A percentile compares a stretch with the other conserved stretches of the same genome.
phyloP scores from a whole-genome alignment of 2,888 invertebrate species.

The Allacma fusca region DNA sequence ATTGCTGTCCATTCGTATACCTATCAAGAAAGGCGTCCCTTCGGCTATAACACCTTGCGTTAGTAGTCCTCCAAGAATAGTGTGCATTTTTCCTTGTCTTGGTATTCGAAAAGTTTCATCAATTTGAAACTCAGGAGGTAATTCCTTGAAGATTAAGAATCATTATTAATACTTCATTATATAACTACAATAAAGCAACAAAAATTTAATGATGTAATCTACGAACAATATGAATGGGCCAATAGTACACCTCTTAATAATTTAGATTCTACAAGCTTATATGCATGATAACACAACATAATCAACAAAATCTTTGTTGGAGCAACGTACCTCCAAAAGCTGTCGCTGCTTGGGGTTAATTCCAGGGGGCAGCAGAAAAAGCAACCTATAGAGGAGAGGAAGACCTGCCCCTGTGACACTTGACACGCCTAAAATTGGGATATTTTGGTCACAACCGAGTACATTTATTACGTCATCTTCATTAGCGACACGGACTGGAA shows the following conservation, averaged over 20 bases:
- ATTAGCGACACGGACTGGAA: slow-evolving; percentile 73
- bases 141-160: slow-evolving; percentile 31
- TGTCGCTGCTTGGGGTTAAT: slow-evolving; percentile 73
- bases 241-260: too few relatives aligned
- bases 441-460: slow-evolving; percentile 64
- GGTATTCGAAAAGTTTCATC: slow-evolving; percentile 91
- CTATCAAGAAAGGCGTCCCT: slow-evolving; percentile 70
- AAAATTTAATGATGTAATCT: too few relatives aligned
- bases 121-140: slow-evolving; percentile 83
- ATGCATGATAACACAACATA: too few relatives aligned
- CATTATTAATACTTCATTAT: too few relatives aligned
- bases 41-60: slow-evolving; percentile 86
- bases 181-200: too few relatives aligned
- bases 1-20: too few relatives aligned
- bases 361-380: slow-evolving; percentile 80
- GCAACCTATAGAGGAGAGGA: slow-evolving; percentile 82
- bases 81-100: slow-evolving; percentile 71
- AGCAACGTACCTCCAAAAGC: slow-evolving; percentile 71
- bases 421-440: slow-evolving; percentile 87
- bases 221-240: too few relatives aligned
- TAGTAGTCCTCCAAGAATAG: slow-evolving; percentile 84
- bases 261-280: too few relatives aligned
- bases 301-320: too few relatives aligned
- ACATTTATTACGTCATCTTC: slow-evolving; percentile 78
- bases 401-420: slow-evolving; percentile 88